Conservation (phyloP, 2,797 vertebrate genomes). For the Hephaestus fuliginosus region DNA sequence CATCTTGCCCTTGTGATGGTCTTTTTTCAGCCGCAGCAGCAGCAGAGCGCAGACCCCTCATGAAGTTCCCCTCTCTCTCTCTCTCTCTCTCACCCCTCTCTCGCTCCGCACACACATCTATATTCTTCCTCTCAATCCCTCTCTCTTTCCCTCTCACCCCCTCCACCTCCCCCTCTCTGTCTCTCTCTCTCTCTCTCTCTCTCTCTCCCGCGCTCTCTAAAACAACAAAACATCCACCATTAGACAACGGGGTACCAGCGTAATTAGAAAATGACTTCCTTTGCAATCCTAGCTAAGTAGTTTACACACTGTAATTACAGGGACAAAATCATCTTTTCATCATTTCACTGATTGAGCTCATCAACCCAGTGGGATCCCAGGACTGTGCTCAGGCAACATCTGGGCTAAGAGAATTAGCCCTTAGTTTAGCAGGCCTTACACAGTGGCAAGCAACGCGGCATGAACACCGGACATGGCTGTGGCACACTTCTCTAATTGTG, state of each 20-base stretch:
- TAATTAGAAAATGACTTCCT: conserved; percentile 99
- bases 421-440: conserved; percentile 90
- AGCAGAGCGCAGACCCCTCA: conserved; percentile 72
- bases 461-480: conserved; percentile 65
- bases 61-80: conserved; percentile 65
- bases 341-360: conserved; percentile 99
- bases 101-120: conserved; percentile 24
- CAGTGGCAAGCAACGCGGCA: conserved; percentile 62
- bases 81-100: not conserved
- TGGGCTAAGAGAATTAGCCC: conserved; percentile 99
- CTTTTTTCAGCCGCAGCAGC: conserved; percentile 79
- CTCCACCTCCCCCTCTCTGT: conserved; percentile 23
- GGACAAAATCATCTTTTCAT: conserved; percentile 99
- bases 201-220: conserved; percentile 68
- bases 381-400: conserved; percentile 99
- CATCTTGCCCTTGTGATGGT: conserved; percentile 99
- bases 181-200: conserved; percentile 20
- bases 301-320: conserved; percentile 99
- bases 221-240: conserved; percentile 99
- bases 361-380: conserved; percentile 99
- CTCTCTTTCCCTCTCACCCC: not conserved
- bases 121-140: conserved; percentile 18
- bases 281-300: conserved; percentile 99
- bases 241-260: conserved; percentile 99
- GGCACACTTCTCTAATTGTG: conserved; percentile 44